A percentile compares a stretch with the other conserved stretches of the same genome.
These are phyloP conservation scores for Podarcis raffonei DNA, from an alignment of 2,113 vertebrate species.

Conservation along the genomic window DNA sequence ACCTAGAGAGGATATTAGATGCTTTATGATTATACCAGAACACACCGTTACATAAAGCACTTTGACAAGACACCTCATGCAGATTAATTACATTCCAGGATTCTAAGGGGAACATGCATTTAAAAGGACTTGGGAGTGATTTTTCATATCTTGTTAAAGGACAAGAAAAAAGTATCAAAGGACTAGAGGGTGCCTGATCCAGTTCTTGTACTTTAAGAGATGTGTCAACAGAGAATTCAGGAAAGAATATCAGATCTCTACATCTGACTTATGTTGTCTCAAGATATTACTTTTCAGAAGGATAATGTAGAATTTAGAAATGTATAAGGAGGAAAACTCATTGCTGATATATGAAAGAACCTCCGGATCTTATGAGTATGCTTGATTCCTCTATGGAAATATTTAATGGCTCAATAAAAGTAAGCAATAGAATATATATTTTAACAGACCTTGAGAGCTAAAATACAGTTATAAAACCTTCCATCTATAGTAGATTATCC, in stretches of 20 bases:
- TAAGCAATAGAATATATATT: background rate
- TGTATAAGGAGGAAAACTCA: slow-evolving; percentile 32
- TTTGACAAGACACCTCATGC: slow-evolving; percentile 62
- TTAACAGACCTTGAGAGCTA: background rate
- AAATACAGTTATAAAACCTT: background rate
- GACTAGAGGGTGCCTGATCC: background rate
- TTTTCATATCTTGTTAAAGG: slow-evolving; percentile 28
- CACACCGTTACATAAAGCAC: slow-evolving; percentile 49
- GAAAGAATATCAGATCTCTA: slow-evolving; percentile 14
- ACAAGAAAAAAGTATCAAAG: slow-evolving; percentile 27
- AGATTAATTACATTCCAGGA: slow-evolving; percentile 62
- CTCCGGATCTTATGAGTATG: background rate
- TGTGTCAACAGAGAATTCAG: background rate
- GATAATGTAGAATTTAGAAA: slow-evolving; percentile 38
- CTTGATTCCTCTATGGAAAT: background rate
- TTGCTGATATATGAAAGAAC: background rate
- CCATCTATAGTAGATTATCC: background rate
- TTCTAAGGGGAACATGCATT: slow-evolving; percentile 55
- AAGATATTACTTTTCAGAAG: slow-evolving; percentile 19
- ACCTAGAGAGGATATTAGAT: slow-evolving; percentile 60
- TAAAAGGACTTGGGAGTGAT: slow-evolving; percentile 43
- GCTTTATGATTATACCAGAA: slow-evolving; percentile 61
- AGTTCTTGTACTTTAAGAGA: slow-evolving; percentile 15
- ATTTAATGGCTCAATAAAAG: background rate
- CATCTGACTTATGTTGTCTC: slow-evolving; percentile 28